Evolutionary conservation across 2,797 vertebrate species (phyloP).

Genomic region (Labeo calbasu): DNA sequence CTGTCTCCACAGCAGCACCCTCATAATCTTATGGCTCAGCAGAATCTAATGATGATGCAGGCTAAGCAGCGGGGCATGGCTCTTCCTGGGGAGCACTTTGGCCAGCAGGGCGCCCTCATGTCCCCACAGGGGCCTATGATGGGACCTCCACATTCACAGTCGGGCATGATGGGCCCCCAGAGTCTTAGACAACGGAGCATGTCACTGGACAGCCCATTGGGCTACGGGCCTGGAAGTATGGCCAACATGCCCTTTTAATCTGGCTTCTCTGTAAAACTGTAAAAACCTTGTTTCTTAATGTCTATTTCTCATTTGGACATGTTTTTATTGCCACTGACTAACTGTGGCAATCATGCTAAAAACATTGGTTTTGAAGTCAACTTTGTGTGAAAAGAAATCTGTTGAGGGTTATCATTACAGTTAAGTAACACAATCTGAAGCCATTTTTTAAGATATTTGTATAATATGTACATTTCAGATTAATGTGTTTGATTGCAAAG

Average conservation of each 20-base stretch:
- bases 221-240: slow-evolving; percentile 91
- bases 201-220: slow-evolving; percentile 92
- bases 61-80: slow-evolving; percentile 90
- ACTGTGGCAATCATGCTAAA: slow-evolving; percentile 69
- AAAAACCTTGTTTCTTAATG: slow-evolving; percentile 61
- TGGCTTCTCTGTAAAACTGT: slow-evolving; percentile 57
- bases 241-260: slow-evolving; percentile 93
- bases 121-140: slow-evolving; percentile 92
- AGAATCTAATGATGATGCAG: slow-evolving; percentile 98
- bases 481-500: slow-evolving; percentile 75
- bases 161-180: slow-evolving; percentile 92
- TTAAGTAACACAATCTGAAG: slow-evolving; percentile 76
- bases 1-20: slow-evolving; percentile 85
- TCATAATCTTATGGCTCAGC: slow-evolving; percentile 94
- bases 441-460: slow-evolving; percentile 83
- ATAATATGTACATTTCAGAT: slow-evolving; percentile 83
- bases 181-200: slow-evolving; percentile 93
- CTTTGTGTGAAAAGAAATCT: slow-evolving; percentile 59
- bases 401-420: slow-evolving; percentile 70
- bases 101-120: slow-evolving; percentile 87
- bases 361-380: slow-evolving; percentile 66
- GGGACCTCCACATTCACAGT: slow-evolving; percentile 87
- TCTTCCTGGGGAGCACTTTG: slow-evolving; percentile 90
- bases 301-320: slow-evolving; percentile 66
- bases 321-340: slow-evolving; percentile 70